These are phyloP conservation scores for Tapirus terrestris DNA, from an alignment of 2,113 vertebrate species.

Conservation along the genomic window DNA sequence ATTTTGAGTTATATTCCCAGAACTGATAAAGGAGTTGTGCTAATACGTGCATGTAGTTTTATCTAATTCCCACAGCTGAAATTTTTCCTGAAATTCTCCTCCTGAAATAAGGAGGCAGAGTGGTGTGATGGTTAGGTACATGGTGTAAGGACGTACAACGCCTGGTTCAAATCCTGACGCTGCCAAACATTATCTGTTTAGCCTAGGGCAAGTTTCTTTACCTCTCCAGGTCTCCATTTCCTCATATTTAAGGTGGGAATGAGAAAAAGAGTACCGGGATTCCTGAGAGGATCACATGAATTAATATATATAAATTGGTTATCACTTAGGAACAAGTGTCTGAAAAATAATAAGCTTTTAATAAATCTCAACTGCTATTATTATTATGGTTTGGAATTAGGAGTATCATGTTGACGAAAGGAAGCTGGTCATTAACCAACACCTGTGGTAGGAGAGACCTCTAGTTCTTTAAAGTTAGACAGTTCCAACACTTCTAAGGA, in stretches of 20 bases:
- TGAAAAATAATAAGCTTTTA: neutral
- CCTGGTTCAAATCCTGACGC: neutral
- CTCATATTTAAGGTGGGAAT: neutral
- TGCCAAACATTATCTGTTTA: neutral
- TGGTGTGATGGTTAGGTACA: accelerated
- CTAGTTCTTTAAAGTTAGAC: neutral
- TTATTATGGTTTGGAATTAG: neutral
- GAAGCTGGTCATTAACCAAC: neutral
- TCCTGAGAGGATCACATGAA: neutral
- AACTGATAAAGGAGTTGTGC: neutral
- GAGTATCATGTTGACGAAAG: neutral
- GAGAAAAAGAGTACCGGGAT: neutral
- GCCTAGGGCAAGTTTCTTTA: neutral
- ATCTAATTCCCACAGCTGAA: neutral
- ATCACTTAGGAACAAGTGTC: neutral
- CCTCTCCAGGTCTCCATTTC: neutral
- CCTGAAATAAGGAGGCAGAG: neutral
- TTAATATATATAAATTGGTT: neutral
- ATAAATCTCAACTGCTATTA: neutral
- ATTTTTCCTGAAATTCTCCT: neutral
- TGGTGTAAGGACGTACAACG: accelerated
- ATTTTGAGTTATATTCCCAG: neutral
- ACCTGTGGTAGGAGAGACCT: neutral
- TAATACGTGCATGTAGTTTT: neutral
- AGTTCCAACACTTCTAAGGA: neutral